These are phyloP conservation scores for Brachyhypopomus gauderio DNA, from an alignment of 2,113 vertebrate species.

Conservation along the genomic window DNA sequence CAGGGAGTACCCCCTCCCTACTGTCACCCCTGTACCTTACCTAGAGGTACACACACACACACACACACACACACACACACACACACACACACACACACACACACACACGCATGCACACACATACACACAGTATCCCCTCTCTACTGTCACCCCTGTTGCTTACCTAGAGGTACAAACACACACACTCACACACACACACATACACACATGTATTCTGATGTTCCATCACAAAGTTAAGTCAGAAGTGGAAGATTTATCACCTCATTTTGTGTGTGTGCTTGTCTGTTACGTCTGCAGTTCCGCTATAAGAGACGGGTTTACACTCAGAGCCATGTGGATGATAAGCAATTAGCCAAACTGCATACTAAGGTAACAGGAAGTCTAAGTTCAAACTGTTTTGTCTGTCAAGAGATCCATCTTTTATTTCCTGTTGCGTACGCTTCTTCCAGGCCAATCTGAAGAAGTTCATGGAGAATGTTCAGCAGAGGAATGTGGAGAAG, in stretches of 20 bases:
- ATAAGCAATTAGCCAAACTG: slow-evolving; percentile 96
- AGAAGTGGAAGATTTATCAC: background rate
- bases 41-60: too few species aligned
- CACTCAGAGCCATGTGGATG: slow-evolving; percentile 90
- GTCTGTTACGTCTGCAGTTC: slow-evolving; percentile 76
- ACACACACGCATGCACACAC: background rate
- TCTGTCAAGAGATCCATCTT: background rate
- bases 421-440: background rate
- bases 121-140: too few species aligned
- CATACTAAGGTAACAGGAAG: slow-evolving; percentile 86
- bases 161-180: too few species aligned
- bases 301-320: slow-evolving; percentile 96
- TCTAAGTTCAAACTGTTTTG: background rate
- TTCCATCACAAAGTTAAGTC: too few species aligned
- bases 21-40: too few species aligned
- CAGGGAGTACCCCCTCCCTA: too few species aligned
- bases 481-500: slow-evolving; percentile 76
- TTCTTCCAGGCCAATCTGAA: slow-evolving; percentile 75
- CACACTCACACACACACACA: too few species aligned
- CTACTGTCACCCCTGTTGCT: too few species aligned
- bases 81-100: too few species aligned
- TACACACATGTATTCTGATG: too few species aligned
- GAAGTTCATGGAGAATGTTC: slow-evolving; percentile 77
- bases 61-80: too few species aligned
- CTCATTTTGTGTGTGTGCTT: background rate